Conservation (phyloP, 2,888 invertebrate genomes). For the Sinodicranocentrus sp. region DNA sequence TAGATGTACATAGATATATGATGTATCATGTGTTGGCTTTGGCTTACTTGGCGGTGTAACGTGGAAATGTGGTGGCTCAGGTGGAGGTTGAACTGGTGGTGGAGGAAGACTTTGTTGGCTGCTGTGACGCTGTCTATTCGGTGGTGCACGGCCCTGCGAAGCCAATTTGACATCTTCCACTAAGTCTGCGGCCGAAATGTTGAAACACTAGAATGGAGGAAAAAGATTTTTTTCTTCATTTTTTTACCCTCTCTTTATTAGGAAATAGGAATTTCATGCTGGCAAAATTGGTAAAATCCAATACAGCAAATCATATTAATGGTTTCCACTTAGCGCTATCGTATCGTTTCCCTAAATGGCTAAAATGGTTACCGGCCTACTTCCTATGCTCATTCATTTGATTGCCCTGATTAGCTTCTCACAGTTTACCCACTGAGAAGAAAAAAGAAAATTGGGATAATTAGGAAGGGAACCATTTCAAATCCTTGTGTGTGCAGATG, state of each 20-base stretch:
- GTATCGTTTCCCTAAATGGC: no score
- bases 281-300: no score
- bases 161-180: slow-evolving; percentile 90
- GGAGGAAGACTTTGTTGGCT: slow-evolving; percentile 80
- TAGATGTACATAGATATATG: no score
- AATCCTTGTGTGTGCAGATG: no score
- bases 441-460: not conserved
- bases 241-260: no score
- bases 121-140: slow-evolving; percentile 75
- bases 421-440: slow-evolving; percentile 23
- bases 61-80: slow-evolving; percentile 80
- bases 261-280: no score
- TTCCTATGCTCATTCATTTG: slow-evolving; percentile 13
- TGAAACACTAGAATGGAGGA: slow-evolving; percentile 84
- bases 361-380: no score
- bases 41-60: slow-evolving; percentile 64
- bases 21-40: no score
- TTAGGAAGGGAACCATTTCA: no score
- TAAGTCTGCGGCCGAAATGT: slow-evolving; percentile 89
- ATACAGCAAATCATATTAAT: slow-evolving; percentile 54
- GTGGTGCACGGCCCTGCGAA: slow-evolving; percentile 82
- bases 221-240: no score
- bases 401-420: slow-evolving; percentile 38
- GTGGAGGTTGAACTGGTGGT: slow-evolving; percentile 83
- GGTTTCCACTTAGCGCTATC: not conserved